Evolutionary conservation across 1,140 invertebrate species (phyloP).

Genomic region (Apis florea): DNA sequence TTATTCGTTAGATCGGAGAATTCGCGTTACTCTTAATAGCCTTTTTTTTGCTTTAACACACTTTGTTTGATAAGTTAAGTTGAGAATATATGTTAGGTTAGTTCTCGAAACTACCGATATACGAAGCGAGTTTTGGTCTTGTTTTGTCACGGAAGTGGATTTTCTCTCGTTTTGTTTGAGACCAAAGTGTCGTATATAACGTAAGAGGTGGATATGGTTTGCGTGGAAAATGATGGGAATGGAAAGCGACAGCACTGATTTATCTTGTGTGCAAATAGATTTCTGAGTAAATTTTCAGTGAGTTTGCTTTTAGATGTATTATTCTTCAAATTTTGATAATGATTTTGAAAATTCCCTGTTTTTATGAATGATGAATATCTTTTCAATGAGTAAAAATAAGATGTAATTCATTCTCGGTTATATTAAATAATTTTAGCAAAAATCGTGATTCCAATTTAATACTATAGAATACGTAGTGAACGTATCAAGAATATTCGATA

Average conservation of each 20-base stretch:
- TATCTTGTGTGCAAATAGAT: conserved; percentile 1
- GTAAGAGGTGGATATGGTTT: not conserved
- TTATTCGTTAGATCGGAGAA: not conserved
- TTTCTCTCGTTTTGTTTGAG: not conserved
- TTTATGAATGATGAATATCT: too few species aligned
- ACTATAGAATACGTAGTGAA: not conserved
- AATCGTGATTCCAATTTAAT: not conserved
- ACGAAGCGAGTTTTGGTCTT: not conserved
- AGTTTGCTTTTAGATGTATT: not conserved
- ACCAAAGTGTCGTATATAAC: not conserved
- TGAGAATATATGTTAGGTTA: too few species aligned
- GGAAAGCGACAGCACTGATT: not conserved
- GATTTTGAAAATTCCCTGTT: too few species aligned
- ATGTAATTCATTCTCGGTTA: too few species aligned
- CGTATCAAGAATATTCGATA: not conserved
- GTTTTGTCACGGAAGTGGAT: conserved; percentile 10
- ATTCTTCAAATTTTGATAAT: not conserved
- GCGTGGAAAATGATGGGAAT: not conserved
- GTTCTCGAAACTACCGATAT: not conserved
- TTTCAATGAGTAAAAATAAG: too few species aligned
- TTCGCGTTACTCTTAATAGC: not conserved
- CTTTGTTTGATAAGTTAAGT: not conserved
- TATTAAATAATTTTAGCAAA: not conserved
- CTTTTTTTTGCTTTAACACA: not conserved
- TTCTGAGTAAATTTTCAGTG: not conserved